Evolutionary conservation across 2,113 vertebrate genomes (phyloP), one percentile per base, ranked within the genome.

Genomic region (Tinamus guttatus): DNA sequence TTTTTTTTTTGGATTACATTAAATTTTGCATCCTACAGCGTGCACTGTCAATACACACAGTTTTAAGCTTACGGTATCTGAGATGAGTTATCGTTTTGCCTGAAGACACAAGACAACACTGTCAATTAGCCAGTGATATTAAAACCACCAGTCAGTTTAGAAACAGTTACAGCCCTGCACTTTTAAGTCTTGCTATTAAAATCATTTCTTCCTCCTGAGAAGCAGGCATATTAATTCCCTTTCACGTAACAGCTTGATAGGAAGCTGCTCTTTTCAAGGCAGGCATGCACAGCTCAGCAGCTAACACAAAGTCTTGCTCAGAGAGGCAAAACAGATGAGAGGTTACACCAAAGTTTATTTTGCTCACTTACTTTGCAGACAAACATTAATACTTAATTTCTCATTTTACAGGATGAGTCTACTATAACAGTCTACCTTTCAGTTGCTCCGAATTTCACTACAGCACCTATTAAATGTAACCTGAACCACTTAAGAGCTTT

Each of bases 21-120:
- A 6, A 2, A 6, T 51, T 21, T 1, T 4, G 3, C 1, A 6
- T 7, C 32, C 43, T 3, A 17, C 21, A 36, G 11, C 15, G 3
- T 28, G 43, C 11, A 25, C 13, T 6, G 24, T 0, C 43, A 36
- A 15, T 10, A 20, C 18, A 38, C 1, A 5, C 22, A 34, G 18
- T 6, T 43, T 20, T 3, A 28, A 49, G 68, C 30, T 27, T 85
- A 9, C 0, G 59, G n/a, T 36, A 83, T 0, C 13, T 1, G 2
- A 62, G 30, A 9, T 11, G 47, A 1, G 3, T 17, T 41, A 71
- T 1, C 4, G 43, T 62, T 38, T 36, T 38, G 43, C 32, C 63
- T 28, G 52, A 68, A 25, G 20, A 87, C 4, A 8, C 38, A 17
- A 27, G n/a, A 75, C 25, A 64, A 38, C 34, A 32, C 28, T 2